Conservation (phyloP, 2,113 vertebrate genomes). For the Upupa epops region DNA sequence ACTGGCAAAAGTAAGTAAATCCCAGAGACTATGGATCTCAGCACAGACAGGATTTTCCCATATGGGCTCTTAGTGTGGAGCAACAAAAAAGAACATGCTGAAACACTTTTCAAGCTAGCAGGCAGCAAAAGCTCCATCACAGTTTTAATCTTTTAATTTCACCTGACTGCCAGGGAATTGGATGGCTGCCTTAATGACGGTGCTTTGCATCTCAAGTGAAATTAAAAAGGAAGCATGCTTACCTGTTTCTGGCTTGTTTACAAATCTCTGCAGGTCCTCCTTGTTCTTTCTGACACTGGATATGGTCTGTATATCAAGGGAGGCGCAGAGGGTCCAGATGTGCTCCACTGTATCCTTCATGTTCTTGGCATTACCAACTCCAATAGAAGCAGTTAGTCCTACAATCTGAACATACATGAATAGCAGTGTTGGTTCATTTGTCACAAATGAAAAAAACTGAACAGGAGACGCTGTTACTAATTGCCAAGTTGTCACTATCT, state of each 20-base stretch:
- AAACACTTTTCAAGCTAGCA: not conserved
- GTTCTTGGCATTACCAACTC: constrained; percentile 73
- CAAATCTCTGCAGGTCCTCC: constrained; percentile 69
- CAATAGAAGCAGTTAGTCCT: constrained; percentile 82
- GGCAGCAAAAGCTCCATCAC: not conserved
- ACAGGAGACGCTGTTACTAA: not conserved
- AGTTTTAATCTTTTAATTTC: not conserved
- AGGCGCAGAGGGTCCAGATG: constrained; percentile 78
- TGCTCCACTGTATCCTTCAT: constrained; percentile 42
- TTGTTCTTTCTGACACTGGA: constrained; percentile 76
- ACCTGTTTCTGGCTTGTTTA: constrained; percentile 77
- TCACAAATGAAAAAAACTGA: not conserved
- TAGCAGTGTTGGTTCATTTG: not conserved
- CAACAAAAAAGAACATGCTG: not conserved
- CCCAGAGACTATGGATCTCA: not conserved
- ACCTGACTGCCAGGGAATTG: not conserved
- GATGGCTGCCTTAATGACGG: not conserved
- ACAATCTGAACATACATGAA: constrained; percentile 70
- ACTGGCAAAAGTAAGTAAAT: not conserved
- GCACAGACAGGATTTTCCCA: not conserved
- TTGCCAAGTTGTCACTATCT: not conserved
- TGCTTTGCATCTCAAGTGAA: not conserved
- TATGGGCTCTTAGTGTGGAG: not conserved
- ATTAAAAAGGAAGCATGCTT: not conserved
- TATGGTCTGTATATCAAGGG: constrained; percentile 74